Conservation (phyloP, 2,797 vertebrate species). For the Mormyrus hasselquistii region DNA sequence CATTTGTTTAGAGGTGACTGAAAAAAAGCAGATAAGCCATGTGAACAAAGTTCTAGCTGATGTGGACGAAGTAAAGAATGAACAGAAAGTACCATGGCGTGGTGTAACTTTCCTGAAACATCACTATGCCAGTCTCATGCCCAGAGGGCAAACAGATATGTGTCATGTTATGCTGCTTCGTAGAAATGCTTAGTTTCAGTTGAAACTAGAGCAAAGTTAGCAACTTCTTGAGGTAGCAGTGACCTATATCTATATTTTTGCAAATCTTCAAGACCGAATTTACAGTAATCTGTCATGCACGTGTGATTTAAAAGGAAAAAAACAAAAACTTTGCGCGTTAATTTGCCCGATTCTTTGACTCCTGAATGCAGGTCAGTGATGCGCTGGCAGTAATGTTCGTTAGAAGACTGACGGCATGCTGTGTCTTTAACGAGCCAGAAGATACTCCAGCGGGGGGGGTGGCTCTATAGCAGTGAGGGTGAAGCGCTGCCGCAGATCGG, state of each 20-base stretch:
- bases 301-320: background rate
- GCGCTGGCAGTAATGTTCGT: background rate
- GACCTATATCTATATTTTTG: background rate
- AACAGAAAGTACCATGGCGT: background rate
- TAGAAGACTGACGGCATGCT: conserved; percentile 31
- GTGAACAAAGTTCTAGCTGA: background rate
- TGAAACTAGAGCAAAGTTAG: background rate
- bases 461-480: conserved; percentile 49
- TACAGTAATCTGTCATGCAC: background rate
- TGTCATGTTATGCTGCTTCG: background rate
- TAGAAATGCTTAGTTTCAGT: background rate
- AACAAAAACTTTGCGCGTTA: background rate
- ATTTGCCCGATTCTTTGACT: background rate
- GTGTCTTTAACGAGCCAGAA: conserved; percentile 66
- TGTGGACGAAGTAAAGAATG: background rate
- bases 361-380: background rate
- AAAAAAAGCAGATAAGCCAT: background rate
- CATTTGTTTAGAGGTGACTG: background rate
- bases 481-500: conserved; percentile 40
- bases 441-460: conserved; percentile 49
- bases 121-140: background rate
- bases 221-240: background rate
- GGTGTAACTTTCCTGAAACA: background rate
- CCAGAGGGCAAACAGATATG: conserved; percentile 12
- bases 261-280: background rate